Evolutionary conservation across 2,888 invertebrate genomes (phyloP).

Genomic region (Agriotes lineatus): DNA sequence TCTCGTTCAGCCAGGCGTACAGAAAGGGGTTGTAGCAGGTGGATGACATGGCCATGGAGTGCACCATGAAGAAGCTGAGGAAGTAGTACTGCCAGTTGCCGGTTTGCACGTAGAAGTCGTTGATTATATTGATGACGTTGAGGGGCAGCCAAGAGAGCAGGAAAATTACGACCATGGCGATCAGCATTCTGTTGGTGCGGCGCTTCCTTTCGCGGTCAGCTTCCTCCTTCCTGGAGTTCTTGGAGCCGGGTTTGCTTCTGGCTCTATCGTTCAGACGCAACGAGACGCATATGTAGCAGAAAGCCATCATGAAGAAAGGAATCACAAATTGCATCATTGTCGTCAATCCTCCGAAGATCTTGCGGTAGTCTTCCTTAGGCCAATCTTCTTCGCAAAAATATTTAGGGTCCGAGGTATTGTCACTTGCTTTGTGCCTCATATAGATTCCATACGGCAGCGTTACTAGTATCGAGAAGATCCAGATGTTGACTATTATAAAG

Average conservation of each 20-base stretch:
- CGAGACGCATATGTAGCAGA: slow-evolving; percentile 95
- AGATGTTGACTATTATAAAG: slow-evolving; percentile 88
- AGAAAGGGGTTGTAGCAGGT: slow-evolving; percentile 95
- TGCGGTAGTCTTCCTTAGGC: slow-evolving; percentile 86
- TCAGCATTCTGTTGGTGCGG: slow-evolving; percentile 95
- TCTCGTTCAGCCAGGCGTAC: slow-evolving; percentile 96
- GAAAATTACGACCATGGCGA: slow-evolving; percentile 97
- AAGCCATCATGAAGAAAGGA: slow-evolving; percentile 93
- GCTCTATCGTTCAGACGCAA: slow-evolving; percentile 87
- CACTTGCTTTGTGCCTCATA: slow-evolving; percentile 72
- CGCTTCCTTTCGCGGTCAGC: slow-evolving; percentile 90
- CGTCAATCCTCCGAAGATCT: slow-evolving; percentile 88
- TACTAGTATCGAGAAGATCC: slow-evolving; percentile 88
- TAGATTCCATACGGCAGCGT: slow-evolving; percentile 94
- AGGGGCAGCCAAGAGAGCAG: slow-evolving; percentile 96
- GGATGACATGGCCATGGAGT: slow-evolving; percentile 93
- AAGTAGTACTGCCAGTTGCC: slow-evolving; percentile 86
- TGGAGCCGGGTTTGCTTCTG: slow-evolving; percentile 85
- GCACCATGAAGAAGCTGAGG: slow-evolving; percentile 89
- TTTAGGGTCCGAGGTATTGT: slow-evolving; percentile 55
- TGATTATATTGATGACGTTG: slow-evolving; percentile 89
- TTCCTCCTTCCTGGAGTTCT: slow-evolving; percentile 89
- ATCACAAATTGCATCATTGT: slow-evolving; percentile 93
- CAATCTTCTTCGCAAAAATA: slow-evolving; percentile 89
- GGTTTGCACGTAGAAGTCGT: slow-evolving; percentile 82